These are phyloP conservation scores for Strongylocentrotus purpuratus DNA, from an alignment of 35 echinoderm and acorn worm genomes.

Conservation along the genomic window DNA sequence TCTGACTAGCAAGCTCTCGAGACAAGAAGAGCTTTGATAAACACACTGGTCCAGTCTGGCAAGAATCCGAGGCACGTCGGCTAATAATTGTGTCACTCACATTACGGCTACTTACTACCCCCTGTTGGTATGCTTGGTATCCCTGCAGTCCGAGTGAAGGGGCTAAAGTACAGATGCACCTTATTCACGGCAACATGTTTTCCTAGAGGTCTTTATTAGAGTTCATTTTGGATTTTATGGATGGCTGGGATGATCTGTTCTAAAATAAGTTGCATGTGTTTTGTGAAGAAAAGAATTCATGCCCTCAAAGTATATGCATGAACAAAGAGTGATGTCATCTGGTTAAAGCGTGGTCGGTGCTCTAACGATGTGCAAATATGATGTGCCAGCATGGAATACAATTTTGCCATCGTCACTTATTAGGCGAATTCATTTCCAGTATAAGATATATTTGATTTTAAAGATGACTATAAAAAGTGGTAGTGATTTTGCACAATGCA, in stretches of 20 bases:
- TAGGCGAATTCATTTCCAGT: background rate
- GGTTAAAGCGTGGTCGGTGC: background rate
- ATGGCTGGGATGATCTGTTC: background rate
- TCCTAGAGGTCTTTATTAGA: background rate
- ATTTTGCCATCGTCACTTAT: background rate
- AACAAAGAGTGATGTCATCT: background rate
- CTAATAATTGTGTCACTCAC: slow-evolving; percentile 44
- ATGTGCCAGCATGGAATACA: background rate
- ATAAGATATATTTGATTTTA: too few relatives aligned
- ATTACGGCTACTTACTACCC: slow-evolving; percentile 41
- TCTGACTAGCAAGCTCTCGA: background rate
- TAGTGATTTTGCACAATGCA: too few relatives aligned
- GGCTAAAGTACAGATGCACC: slow-evolving; percentile 29
- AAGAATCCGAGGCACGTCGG: slow-evolving; percentile 29
- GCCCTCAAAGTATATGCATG: background rate
- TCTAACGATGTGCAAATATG: background rate
- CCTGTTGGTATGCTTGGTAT: slow-evolving; percentile 8
- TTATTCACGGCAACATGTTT: background rate
- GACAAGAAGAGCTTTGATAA: slow-evolving; percentile 34
- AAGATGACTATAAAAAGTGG: too few relatives aligned
- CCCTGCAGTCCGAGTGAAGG: background rate
- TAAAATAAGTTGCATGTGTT: background rate
- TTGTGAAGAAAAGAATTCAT: background rate
- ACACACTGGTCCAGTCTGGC: background rate
- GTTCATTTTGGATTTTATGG: background rate